Evolutionary conservation across 2,797 vertebrate species (phyloP), one percentile per base, ranked within the genome.

Genomic region (Propithecus deckenii): DNA sequence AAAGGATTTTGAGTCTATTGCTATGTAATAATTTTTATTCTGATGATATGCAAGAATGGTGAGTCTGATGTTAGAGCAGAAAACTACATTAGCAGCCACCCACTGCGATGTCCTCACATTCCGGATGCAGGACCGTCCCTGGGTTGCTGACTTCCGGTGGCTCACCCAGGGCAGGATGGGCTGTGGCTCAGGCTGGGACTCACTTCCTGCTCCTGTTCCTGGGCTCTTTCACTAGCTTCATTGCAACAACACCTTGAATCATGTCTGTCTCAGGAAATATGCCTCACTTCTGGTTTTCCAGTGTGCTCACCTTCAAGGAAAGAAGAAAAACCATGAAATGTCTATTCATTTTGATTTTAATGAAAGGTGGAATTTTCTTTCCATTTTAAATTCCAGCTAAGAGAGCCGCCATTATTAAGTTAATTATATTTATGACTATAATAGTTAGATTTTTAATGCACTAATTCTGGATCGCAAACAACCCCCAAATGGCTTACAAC

Each of bases 301-400:
- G 30, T 30, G 28, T 55, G 38, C 5, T 81, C 69, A 52, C 30
- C 48, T 83, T 95, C 69, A 57, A 89, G 18, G 50, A 79, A 57
- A 57, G 50, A 50, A 88, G 59, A 69, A 90, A 92, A 92, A 35
- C 28, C 23, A 32, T 23, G n/a, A 92, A 90, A 85, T 90, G 10
- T 13, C 38, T 92, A 96, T 57, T 59, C 30, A 76, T 46, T 74
- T 35, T 57, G 32, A 85, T 71, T 86, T 89, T 86, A 90, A 46
- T 63, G 13, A 22, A 81, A 92, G 15, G 76, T 92, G n/a, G n/a
- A 78, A 35, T 74, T 80, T 86, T 88, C 52, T 78, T 88, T 91
- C 48, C 61, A 48, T 69, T 79, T 96, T 86, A 46, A 89, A 91
- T 91, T 95, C 71, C 15, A 81, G 41, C 3, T 71, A 91, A 46